phyloP scores from a whole-genome alignment of 1,140 invertebrate species.

The Zaprionus capensis region DNA sequence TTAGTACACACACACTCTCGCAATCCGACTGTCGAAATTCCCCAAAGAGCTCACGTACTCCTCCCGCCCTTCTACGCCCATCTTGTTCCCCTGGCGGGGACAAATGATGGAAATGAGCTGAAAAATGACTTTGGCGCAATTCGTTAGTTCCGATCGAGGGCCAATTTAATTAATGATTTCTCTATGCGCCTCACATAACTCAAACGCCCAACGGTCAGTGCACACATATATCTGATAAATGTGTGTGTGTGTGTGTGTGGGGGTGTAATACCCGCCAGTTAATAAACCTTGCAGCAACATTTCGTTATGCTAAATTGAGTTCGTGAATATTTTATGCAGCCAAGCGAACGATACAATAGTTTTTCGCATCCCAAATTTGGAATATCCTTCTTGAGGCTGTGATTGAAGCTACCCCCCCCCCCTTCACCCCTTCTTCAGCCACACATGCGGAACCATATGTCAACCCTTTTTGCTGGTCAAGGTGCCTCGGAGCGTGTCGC shows the following conservation, averaged over 20 bases:
- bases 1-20: conserved; percentile 16
- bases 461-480: conserved; percentile 63
- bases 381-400: conserved; percentile 23
- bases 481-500: conserved; percentile 11
- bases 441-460: conserved; percentile 38
- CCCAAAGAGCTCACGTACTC: conserved; percentile 3
- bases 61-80: background rate
- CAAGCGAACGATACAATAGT: conserved; percentile 54
- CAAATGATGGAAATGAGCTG: conserved; percentile 44
- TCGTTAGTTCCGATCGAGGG: conserved; percentile 25
- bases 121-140: conserved; percentile 33
- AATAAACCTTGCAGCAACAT: conserved; percentile 19
- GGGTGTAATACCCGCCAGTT: background rate
- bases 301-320: conserved; percentile 74
- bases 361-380: conserved; percentile 15
- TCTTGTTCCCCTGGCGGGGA: conserved; percentile 3
- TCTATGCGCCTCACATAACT: conserved; percentile 43
- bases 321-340: conserved; percentile 68
- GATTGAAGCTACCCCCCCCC: conserved; percentile 43
- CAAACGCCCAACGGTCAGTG: conserved; percentile 22
- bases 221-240: background rate
- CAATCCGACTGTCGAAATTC: conserved; percentile 11
- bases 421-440: background rate
- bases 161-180: conserved; percentile 65
- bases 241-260: background rate